These are phyloP conservation scores for Lithophane ornitopus DNA, from an alignment of 2,888 invertebrate species.

Conservation along the genomic window DNA sequence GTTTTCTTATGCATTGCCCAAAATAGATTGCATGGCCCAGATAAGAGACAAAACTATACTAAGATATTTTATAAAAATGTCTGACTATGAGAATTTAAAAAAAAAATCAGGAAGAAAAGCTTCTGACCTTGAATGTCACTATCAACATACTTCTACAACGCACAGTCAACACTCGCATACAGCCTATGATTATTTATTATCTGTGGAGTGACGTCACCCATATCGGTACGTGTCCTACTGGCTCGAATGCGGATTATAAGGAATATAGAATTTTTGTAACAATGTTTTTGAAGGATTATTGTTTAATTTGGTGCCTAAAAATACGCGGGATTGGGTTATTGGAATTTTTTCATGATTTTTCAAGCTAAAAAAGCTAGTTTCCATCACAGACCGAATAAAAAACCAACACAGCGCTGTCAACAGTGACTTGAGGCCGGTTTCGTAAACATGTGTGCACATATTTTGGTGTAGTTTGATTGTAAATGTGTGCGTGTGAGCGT, in stretches of 20 bases:
- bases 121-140: conserved; percentile 3
- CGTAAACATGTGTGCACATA: too few species aligned
- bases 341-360: neutral
- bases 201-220: conserved; percentile 38
- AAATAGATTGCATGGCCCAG: too few species aligned
- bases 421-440: too few species aligned
- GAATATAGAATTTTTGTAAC: conserved; percentile 38
- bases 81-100: neutral
- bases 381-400: too few species aligned
- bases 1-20: too few species aligned
- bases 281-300: conserved; percentile 52
- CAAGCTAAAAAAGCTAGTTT: neutral
- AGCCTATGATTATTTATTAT: conserved; percentile 46
- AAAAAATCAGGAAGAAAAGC: neutral
- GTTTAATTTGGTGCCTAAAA: conserved; percentile 40
- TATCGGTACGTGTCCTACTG: conserved; percentile 36
- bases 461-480: too few species aligned
- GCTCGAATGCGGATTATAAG: conserved; percentile 32
- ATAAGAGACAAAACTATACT: too few species aligned
- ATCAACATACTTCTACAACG: neutral
- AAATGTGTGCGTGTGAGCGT: too few species aligned
- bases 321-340: conserved; percentile 3
- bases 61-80: too few species aligned
- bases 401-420: too few species aligned
- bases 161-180: conserved; percentile 6